phyloP scores from a whole-genome alignment of 2,888 invertebrate species.

The Poecilobothrus nobilitatus region DNA sequence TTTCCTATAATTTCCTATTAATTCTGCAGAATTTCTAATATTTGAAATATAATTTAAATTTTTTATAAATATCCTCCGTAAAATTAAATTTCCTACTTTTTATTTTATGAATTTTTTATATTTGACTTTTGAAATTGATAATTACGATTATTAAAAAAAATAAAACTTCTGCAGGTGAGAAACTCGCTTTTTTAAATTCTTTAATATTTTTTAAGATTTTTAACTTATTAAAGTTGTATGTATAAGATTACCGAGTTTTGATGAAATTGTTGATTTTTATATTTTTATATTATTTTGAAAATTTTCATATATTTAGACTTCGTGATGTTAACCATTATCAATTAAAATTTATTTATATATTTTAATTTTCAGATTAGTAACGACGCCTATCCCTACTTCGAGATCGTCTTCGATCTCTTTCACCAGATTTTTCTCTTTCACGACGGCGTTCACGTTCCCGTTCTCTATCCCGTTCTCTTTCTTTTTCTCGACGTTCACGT shows the following conservation, averaged over 20 bases:
- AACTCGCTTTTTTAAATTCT: not conserved
- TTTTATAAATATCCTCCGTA: no score
- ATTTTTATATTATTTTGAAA: not conserved
- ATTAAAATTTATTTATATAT: not conserved
- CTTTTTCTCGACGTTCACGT: constrained; percentile 36
- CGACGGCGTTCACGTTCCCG: constrained; percentile 34
- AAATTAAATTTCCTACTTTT: not conserved
- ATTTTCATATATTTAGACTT: not conserved
- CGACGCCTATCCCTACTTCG: constrained; percentile 40
- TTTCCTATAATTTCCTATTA: no score
- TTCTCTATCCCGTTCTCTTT: constrained; percentile 35
- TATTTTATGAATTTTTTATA: not conserved
- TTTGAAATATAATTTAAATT: no score
- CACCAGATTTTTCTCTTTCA: constrained; percentile 32
- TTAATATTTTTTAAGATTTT: not conserved
- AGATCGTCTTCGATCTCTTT: constrained; percentile 31
- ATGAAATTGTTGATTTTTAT: not conserved
- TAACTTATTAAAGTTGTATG: not conserved
- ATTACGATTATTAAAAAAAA: not conserved
- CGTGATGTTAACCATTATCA: not conserved
- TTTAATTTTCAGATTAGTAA: constrained; percentile 29
- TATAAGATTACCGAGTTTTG: not conserved
- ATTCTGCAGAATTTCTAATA: no score
- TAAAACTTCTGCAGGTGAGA: not conserved
- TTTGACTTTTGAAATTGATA: not conserved